Percentiles rank a stretch among this genome's conserved stretches.
Conservation (phyloP, 2,113 vertebrate species). For the Formicarius rufipectus region DNA sequence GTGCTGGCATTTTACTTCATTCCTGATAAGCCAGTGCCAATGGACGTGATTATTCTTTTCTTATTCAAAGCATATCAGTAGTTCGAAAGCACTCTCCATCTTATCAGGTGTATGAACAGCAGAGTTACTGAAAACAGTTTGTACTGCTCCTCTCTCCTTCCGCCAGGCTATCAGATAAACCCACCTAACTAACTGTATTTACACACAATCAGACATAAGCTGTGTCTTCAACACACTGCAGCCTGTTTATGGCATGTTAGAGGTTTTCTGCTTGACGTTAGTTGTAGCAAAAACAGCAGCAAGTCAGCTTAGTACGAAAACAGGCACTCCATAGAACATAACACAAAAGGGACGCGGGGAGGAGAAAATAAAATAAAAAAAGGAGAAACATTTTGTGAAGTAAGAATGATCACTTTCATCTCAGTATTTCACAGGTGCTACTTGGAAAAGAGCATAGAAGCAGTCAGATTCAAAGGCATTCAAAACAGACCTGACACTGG, state of each 20-base stretch:
- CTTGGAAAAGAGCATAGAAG: background rate
- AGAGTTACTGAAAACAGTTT: slow-evolving; percentile 81
- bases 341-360: background rate
- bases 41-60: slow-evolving; percentile 83
- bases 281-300: slow-evolving; percentile 46
- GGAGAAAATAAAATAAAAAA: background rate
- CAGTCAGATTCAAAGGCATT: background rate
- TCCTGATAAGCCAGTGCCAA: slow-evolving; percentile 82
- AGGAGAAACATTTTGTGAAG: background rate
- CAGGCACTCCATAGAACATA: background rate
- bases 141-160: slow-evolving; percentile 74
- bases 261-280: slow-evolving; percentile 56
- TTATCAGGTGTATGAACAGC: slow-evolving; percentile 83
- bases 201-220: slow-evolving; percentile 77
- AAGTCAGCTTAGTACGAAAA: slow-evolving; percentile 37
- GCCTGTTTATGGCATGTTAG: slow-evolving; percentile 31
- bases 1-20: slow-evolving; percentile 81
- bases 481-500: background rate
- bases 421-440: background rate
- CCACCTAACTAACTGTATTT: slow-evolving; percentile 82
- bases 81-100: slow-evolving; percentile 81
- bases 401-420: background rate
- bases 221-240: slow-evolving; percentile 52
- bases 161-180: slow-evolving; percentile 81
- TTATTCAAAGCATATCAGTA: slow-evolving; percentile 85